Percentiles rank a stretch among this genome's conserved stretches.
phyloP scores from a whole-genome alignment of 2,113 vertebrate species.

The Anguilla rostrata region DNA sequence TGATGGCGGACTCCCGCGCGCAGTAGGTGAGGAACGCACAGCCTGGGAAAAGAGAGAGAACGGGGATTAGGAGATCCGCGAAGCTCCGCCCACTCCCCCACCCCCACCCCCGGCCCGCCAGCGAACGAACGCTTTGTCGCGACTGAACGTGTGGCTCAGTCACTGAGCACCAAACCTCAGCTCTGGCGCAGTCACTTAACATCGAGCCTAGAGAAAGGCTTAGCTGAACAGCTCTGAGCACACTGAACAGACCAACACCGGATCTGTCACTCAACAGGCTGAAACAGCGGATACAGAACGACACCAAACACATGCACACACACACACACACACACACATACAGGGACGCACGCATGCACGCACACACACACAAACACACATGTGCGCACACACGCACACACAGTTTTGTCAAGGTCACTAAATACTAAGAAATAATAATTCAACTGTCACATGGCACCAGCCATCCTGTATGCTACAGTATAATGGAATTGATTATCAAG shows the following conservation, averaged over 20 bases:
- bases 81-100: background rate
- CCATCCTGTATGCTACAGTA: too few species aligned
- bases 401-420: background rate
- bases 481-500: too few species aligned
- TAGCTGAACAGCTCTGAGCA: background rate
- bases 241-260: background rate
- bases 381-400: too few species aligned
- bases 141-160: background rate
- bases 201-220: background rate
- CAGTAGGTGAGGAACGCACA: conserved; percentile 98
- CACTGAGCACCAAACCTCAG: background rate
- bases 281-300: background rate
- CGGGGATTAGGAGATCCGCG: background rate
- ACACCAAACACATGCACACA: background rate
- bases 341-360: too few species aligned
- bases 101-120: background rate
- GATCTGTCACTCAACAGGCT: background rate
- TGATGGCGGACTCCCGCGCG: conserved; percentile 95
- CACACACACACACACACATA: too few species aligned
- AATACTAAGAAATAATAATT: background rate
- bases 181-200: background rate
- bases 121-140: background rate
- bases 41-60: conserved; percentile 69
- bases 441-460: too few species aligned
- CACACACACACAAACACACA: background rate